phyloP scores from a whole-genome alignment of 2,113 vertebrate genomes.

The Menura novaehollandiae region DNA sequence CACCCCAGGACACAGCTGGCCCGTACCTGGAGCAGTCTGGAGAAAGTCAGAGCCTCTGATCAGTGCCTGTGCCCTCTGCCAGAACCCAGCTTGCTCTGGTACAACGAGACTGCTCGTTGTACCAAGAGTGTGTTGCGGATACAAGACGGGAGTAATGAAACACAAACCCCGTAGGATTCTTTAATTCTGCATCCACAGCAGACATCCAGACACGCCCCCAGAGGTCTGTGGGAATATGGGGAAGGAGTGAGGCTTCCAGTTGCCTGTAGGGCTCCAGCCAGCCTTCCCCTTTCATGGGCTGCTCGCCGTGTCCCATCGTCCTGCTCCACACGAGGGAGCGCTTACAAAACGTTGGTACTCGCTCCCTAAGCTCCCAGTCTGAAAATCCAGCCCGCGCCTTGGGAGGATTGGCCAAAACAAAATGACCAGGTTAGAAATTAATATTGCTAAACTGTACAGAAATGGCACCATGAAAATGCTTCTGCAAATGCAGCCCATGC shows the following conservation, averaged over 20 bases:
- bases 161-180: background rate
- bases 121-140: too few relatives aligned
- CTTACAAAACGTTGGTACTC: background rate
- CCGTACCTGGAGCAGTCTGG: background rate
- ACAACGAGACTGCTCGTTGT: background rate
- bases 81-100: background rate
- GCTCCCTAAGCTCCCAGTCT: background rate
- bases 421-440: background rate
- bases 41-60: background rate
- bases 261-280: background rate
- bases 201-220: background rate
- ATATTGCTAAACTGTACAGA: background rate
- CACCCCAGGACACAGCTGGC: background rate
- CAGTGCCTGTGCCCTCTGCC: background rate
- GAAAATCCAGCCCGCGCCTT: background rate
- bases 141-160: background rate
- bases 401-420: background rate
- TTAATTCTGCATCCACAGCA: background rate
- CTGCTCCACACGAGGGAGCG: background rate
- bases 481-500: background rate
- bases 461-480: background rate
- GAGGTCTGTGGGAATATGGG: background rate
- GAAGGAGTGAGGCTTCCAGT: background rate
- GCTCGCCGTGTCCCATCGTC: background rate
- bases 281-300: fast-evolving